phyloP scores from a whole-genome alignment of 2,797 vertebrate genomes.

The Pseudomugil tenellus region DNA sequence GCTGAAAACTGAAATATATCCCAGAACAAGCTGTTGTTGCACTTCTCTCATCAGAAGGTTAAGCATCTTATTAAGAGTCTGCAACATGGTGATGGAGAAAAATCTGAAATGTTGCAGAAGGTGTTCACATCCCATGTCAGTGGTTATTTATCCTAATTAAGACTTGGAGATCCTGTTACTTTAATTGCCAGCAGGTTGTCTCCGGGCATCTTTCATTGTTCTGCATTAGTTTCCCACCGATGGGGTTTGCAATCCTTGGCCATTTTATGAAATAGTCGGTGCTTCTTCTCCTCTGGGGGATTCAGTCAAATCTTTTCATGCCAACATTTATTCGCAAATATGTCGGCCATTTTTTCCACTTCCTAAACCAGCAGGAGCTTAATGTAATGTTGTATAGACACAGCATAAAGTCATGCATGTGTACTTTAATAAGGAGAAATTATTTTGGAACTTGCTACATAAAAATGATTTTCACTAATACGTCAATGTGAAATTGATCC shows the following conservation, averaged over 20 bases:
- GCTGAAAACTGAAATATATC: neutral
- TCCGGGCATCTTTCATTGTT: neutral
- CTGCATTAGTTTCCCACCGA: neutral
- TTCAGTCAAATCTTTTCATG: neutral
- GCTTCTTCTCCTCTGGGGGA: neutral
- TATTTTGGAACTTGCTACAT: neutral
- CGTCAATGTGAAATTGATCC: neutral
- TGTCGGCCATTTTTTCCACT: neutral
- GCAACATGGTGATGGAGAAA: neutral
- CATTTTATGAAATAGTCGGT: neutral
- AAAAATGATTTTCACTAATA: neutral
- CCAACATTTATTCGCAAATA: neutral
- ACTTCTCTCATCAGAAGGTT: neutral
- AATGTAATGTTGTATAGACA: neutral
- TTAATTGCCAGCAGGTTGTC: neutral
- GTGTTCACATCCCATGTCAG: neutral
- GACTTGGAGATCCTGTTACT: neutral
- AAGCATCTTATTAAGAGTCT: neutral
- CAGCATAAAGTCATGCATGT: neutral
- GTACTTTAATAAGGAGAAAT: neutral
- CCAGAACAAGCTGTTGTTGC: neutral
- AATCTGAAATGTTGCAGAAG: neutral
- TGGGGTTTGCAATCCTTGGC: neutral
- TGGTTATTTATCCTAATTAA: neutral
- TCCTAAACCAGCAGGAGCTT: too few species aligned